Evolutionary conservation across 2,797 vertebrate genomes (phyloP), one percentile per base, ranked within the genome.

Genomic region (Acanthurus tractus): DNA sequence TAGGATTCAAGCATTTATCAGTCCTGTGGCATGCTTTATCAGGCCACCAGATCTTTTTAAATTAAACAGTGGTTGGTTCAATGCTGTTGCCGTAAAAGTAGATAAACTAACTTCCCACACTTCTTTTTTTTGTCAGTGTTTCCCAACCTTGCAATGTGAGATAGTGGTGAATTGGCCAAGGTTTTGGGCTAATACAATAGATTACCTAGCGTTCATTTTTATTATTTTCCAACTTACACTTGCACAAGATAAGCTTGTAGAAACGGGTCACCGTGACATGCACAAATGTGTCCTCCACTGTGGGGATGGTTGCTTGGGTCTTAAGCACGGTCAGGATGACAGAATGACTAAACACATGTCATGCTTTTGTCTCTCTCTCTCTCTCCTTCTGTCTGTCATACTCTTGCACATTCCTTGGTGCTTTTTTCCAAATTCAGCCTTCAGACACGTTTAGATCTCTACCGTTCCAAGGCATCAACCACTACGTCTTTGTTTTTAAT

Each of bases 31-130:
- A 42, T 50, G 22, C 52, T 42, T 38, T 55, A 76, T 65, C 54
- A 29, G 25, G 36, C 23, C 65, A 62, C 8, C 20, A n/a, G 22
- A 78, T 76, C n/a, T 44, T 70, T 82, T 78, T n/a, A 8, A 70
- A 81, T 67, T n/a, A 20, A 82, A 80, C 70, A 83, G 36, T 58
- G 38, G 29, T 64, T 57, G 14, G 48, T 82, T 56, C 52, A 78
- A 62, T 40, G 40, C n/a, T 11, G 48, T 61, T 5, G 0, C 46
- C 12, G 2, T 38, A 17, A 55, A 14, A 55, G 44, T 25, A 63
- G 58, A 79, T 70, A 70, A 63, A 75, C 42, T 42, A 57, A 29
- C 10, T 49, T 45, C 46, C 23, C 8, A 6, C 59, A 70, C 11
- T 70, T 78, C 38, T 50, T 76, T 29, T 29, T 29, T 65, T 81